phyloP scores from a whole-genome alignment of 1,140 invertebrate genomes.

The Homalodisca vitripennis region DNA sequence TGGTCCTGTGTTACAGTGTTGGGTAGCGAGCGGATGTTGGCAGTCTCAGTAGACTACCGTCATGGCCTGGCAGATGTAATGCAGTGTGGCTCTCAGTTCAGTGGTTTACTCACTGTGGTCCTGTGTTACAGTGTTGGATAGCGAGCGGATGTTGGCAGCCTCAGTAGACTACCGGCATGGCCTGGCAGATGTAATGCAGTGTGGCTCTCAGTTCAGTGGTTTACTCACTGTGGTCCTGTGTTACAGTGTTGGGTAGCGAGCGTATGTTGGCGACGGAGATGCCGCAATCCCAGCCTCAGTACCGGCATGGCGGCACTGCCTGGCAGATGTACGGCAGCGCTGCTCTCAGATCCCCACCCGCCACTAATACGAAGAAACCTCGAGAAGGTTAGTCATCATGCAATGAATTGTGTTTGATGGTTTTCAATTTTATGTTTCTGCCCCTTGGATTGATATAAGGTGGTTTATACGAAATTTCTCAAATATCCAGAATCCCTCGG shows the following conservation, averaged over 20 bases:
- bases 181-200: neutral
- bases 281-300: neutral
- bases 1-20: too few relatives aligned
- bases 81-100: neutral
- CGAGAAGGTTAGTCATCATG: neutral
- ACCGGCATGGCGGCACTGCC: conserved; percentile 49
- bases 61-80: neutral
- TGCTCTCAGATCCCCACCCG: conserved; percentile 50
- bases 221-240: neutral
- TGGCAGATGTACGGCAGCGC: conserved; percentile 59
- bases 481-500: neutral
- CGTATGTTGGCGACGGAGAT: neutral
- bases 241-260: neutral
- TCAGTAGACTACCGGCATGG: too few relatives aligned
- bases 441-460: too few relatives aligned
- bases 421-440: neutral
- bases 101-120: too few relatives aligned
- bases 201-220: neutral
- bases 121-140: too few relatives aligned
- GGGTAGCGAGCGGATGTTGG: too few relatives aligned
- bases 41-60: too few relatives aligned
- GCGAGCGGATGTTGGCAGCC: too few relatives aligned
- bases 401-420: neutral
- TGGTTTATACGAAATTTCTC: neutral
- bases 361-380: conserved; percentile 38